A percentile compares a stretch with the other conserved stretches of the same genome.
phyloP scores from a whole-genome alignment of 2,797 vertebrate species.

The Phataginus tetradactyla region DNA sequence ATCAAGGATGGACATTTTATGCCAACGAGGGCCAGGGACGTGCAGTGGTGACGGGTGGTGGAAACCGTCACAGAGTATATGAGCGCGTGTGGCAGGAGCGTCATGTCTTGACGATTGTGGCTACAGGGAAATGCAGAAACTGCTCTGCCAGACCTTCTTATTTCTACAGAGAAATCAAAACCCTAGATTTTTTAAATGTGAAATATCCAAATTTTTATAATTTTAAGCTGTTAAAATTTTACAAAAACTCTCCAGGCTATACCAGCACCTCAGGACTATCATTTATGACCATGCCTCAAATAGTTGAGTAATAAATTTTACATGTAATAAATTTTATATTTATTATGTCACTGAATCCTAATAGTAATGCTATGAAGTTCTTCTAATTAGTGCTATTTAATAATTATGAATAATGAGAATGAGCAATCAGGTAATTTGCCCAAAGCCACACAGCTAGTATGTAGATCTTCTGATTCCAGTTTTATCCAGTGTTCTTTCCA shows the following conservation, averaged over 20 bases:
- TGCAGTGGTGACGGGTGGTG: background rate
- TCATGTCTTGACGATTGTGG: background rate
- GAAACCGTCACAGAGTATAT: background rate
- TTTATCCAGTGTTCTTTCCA: background rate
- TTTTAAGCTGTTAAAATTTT: background rate
- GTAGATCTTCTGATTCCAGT: background rate
- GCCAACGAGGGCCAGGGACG: background rate
- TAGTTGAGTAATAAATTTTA: background rate
- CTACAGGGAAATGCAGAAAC: background rate
- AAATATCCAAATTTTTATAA: background rate
- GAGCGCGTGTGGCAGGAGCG: too few species aligned
- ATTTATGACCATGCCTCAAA: background rate
- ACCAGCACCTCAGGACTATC: background rate
- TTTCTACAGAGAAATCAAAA: background rate
- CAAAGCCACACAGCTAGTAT: background rate
- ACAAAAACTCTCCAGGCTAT: background rate
- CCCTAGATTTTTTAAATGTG: background rate
- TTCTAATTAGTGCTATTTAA: conserved; percentile 3
- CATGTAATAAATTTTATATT: background rate
- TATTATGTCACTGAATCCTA: background rate
- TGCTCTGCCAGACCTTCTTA: background rate
- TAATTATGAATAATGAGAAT: background rate
- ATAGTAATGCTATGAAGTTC: background rate
- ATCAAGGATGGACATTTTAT: background rate
- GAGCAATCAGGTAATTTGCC: background rate